phyloP scores from a whole-genome alignment of 1,140 invertebrate species.

The Brachionus angularis region DNA sequence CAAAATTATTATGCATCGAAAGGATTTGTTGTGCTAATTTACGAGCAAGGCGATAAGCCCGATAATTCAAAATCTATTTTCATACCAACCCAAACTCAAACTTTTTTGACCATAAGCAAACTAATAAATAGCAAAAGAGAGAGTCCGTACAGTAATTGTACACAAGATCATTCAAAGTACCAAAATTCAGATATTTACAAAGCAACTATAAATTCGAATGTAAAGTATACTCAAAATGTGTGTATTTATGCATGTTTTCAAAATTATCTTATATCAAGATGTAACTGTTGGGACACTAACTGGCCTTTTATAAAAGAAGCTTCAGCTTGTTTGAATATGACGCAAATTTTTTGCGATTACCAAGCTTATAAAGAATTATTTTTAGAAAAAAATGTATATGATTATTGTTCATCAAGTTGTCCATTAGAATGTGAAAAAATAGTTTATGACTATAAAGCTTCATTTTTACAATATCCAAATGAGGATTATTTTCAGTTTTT shows the following conservation, averaged over 20 bases:
- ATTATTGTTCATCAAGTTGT: neutral
- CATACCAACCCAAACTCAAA: neutral
- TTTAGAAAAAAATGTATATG: neutral
- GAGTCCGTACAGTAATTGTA: neutral
- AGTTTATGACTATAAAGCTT: neutral
- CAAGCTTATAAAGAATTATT: neutral
- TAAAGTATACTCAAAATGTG: neutral
- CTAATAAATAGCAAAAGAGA: neutral
- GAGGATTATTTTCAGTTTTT: neutral
- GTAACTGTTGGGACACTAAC: neutral
- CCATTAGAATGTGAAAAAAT: conserved; percentile 8
- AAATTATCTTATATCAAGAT: neutral
- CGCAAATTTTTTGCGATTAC: neutral
- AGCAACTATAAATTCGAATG: neutral
- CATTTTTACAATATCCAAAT: conserved; percentile 8
- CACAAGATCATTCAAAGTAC: neutral
- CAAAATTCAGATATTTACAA: neutral
- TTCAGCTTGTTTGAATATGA: neutral
- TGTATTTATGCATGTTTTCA: neutral
- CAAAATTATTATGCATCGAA: neutral
- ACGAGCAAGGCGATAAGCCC: no score
- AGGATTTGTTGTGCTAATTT: no score
- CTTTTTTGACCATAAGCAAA: neutral
- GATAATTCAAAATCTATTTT: neutral
- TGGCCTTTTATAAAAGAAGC: neutral